Evolutionary conservation across 2,888 invertebrate species (phyloP), one percentile per base, ranked within the genome.

Genomic region (Agrotis ipsilon): DNA sequence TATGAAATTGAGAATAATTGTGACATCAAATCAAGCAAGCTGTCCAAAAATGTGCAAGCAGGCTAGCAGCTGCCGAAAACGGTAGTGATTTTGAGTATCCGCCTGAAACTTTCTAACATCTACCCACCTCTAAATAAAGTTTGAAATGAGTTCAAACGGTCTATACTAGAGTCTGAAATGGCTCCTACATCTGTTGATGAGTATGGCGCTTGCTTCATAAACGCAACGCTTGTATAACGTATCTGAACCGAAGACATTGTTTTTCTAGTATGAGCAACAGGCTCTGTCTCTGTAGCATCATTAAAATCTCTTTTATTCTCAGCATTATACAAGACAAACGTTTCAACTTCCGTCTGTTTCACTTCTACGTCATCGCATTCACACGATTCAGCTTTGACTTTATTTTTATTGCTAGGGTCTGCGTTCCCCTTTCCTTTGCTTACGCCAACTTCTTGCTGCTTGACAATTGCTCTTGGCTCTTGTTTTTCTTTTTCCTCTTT

Each of bases 101-200:
- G 39, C 39, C 32, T 19, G 24, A 46, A 14, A 57, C 45, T 9
- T 43, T 46, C 13, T 16, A 48, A 66, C 39, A 39, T 32, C n/a
- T 54, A 72, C 77, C 61, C 48, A 93, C 94, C 92, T 93, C 90
- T 92, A 61, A 92, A 94, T 75, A 95, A 87, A 14, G 94, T 94
- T 69, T 90, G 89, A 64, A 95, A 79, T 2, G 94, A 93, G 71
- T 84, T 76, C 32, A 83, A 77, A 64, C 85, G 80, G 60, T 72
- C 68, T 48, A 86, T 32, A 62, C 82, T 86, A 0, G 85, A 77
- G 43, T 83, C 69, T 3, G 86, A 82, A 45, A 84, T 59, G 3
- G 80, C 82, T 68, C 81, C 86, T 9, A 91, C 61, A 58, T 90
- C 86, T 1, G 89, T 89, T 0, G 91, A 88, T 2, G 94, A 92